phyloP scores from a whole-genome alignment of 2,113 vertebrate species.

The Boleophthalmus pectinirostris region DNA sequence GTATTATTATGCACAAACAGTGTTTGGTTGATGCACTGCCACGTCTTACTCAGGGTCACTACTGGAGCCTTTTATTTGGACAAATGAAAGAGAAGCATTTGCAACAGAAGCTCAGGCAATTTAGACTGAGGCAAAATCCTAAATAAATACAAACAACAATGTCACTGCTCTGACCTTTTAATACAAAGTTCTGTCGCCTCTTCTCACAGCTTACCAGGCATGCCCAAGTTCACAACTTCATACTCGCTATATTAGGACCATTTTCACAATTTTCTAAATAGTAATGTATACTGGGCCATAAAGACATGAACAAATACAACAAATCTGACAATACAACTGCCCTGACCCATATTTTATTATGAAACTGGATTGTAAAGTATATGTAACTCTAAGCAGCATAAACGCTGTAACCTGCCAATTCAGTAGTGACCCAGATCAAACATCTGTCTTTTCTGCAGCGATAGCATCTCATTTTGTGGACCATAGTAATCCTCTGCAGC shows the following conservation, averaged over 20 bases:
- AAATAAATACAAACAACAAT: constrained; percentile 41
- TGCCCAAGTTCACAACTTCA: constrained; percentile 1
- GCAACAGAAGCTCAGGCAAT: constrained; percentile 26
- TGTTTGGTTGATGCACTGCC: constrained; percentile 24
- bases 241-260: constrained; percentile 6
- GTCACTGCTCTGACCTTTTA: constrained; percentile 48
- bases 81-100: constrained; percentile 48
- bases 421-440: constrained; percentile 31
- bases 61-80: constrained; percentile 38
- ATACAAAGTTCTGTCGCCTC: constrained; percentile 36
- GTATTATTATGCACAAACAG: constrained; percentile 62
- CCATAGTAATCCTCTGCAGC: constrained; percentile 43
- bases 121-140: constrained; percentile 59
- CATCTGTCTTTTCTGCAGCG: constrained; percentile 3
- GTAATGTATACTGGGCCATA: not conserved
- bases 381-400: not conserved
- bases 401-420: constrained; percentile 24
- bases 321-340: not conserved
- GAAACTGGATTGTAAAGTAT: not conserved
- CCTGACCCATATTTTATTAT: constrained; percentile 4
- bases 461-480: constrained; percentile 26
- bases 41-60: constrained; percentile 31
- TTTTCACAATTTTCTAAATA: not conserved
- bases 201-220: constrained; percentile 42
- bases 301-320: not conserved